Percentiles rank a stretch among this genome's conserved stretches.
Evolutionary conservation across 2,113 vertebrate species (phyloP).

Genomic region (Piprites chloris): DNA sequence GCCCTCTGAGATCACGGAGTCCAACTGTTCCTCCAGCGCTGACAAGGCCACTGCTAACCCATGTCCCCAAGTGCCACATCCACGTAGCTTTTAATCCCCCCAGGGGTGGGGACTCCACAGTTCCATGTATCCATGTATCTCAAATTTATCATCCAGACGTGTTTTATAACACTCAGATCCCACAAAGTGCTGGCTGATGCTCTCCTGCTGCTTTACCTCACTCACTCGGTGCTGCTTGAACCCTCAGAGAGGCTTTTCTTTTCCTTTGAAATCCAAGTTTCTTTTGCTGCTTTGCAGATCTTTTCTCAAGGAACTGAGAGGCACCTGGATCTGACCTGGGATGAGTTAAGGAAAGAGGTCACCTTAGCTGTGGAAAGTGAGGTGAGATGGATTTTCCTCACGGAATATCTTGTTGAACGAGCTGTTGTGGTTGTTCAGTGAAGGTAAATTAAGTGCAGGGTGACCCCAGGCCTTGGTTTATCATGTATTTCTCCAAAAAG

Average conservation of each 20-base stretch:
- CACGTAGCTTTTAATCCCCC: background rate
- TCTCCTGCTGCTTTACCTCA: background rate
- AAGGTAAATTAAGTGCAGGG: background rate
- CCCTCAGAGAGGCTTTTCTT: background rate
- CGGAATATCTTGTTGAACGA: background rate
- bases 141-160: background rate
- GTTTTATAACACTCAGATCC: background rate
- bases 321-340: conserved; percentile 83
- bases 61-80: background rate
- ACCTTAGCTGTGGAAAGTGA: conserved; percentile 89
- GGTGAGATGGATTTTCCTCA: conserved; percentile 66
- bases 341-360: conserved; percentile 88
- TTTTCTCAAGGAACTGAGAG: conserved; percentile 82
- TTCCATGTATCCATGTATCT: background rate
- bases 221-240: background rate
- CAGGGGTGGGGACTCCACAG: background rate
- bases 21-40: background rate
- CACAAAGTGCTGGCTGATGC: fast-evolving
- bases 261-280: background rate
- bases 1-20: background rate
- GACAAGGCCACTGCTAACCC: background rate
- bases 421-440: fast-evolving
- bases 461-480: background rate
- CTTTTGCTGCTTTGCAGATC: conserved; percentile 75
- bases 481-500: background rate